These are phyloP conservation scores for Empis livida DNA, from an alignment of 2,888 invertebrate species.

Conservation along the genomic window DNA sequence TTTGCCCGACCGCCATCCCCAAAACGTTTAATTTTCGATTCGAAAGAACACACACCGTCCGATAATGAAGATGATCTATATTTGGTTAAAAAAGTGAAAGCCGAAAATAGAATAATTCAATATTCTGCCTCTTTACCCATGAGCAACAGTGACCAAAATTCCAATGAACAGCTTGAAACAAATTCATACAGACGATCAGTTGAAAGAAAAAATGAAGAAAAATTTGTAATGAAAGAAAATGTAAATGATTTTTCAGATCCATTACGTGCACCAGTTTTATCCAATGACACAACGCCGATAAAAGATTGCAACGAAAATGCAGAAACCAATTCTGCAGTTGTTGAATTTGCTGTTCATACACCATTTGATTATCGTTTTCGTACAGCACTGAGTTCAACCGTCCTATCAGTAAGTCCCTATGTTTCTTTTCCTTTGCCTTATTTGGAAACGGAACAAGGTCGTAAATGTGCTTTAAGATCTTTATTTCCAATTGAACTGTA, in stretches of 20 bases:
- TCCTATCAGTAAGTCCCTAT: constrained; percentile 77
- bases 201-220: constrained; percentile 33
- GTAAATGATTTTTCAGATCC: constrained; percentile 72
- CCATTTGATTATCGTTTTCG: constrained; percentile 56
- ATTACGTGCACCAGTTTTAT: constrained; percentile 41
- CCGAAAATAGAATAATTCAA: constrained; percentile 19
- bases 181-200: constrained; percentile 12
- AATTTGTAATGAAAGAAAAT: constrained; percentile 42
- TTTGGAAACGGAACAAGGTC: constrained; percentile 72
- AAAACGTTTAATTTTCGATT: constrained; percentile 39
- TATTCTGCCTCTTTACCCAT: constrained; percentile 9
- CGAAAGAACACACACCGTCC: constrained; percentile 32
- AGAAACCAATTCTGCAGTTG: constrained; percentile 18
- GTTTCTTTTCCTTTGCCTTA: constrained; percentile 74
- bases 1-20: constrained; percentile 60
- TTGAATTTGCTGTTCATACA: constrained; percentile 37
- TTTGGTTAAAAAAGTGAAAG: background rate
- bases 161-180: background rate
- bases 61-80: background rate
- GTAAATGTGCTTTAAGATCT: constrained; percentile 55
- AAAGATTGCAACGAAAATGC: background rate
- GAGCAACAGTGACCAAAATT: constrained; percentile 9
- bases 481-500: constrained; percentile 64
- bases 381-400: constrained; percentile 57
- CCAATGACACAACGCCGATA: constrained; percentile 33